Evolutionary conservation across 2,888 invertebrate species (phyloP), one percentile per base, ranked within the genome.

Genomic region (Ormyrus pomaceus): DNA sequence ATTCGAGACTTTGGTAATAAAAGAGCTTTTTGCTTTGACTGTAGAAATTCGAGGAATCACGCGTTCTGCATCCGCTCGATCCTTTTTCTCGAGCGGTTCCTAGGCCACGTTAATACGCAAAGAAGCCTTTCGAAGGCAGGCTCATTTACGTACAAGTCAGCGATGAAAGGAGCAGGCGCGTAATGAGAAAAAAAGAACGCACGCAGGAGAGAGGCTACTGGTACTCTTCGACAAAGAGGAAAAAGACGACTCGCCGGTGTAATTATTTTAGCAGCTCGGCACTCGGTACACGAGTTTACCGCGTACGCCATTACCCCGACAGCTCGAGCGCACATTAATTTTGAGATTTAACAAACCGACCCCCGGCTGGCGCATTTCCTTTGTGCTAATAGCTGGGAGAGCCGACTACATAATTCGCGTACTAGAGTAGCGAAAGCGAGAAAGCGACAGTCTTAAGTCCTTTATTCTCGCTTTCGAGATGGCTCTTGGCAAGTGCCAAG

Each of bases 311-410:
- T 53, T 66, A 66, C 66, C 53, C 7, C 34, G 34, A 34, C 34
- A 34, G 46, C 46, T 7, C 50, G 55, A 19, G 45, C 53, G 68
- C 10, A 50, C 70, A 70, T 70, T 70, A 70, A 70, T 70, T 50
- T 59, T 58, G 58, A 70, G 70, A 70, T 70, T 70, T 70, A 70
- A 70, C 70, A 59, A 70, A 70, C 70, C 70, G 68, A 69, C 8
- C 56, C 68, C 46, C 55, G 55, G 46, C 48, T 9, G 48, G 46
- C 34, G 46, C 10, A 56, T 34, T 34, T 34, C 34, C 68, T 69
- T 55, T 9, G 69, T 46, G 56, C 58, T 70, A 70, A 70, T 70
- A 70, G 70, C 58, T 9, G 58, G 10, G 58, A 58, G 19, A 70
- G 50, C n/a, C 51, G 53, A 7, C 65, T 34, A 10, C 5, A 66